A percentile compares a stretch with the other conserved stretches of the same genome.
These are phyloP conservation scores for Rhyacophila brunnea DNA, from an alignment of 1,140 invertebrate genomes.

Conservation along the genomic window DNA sequence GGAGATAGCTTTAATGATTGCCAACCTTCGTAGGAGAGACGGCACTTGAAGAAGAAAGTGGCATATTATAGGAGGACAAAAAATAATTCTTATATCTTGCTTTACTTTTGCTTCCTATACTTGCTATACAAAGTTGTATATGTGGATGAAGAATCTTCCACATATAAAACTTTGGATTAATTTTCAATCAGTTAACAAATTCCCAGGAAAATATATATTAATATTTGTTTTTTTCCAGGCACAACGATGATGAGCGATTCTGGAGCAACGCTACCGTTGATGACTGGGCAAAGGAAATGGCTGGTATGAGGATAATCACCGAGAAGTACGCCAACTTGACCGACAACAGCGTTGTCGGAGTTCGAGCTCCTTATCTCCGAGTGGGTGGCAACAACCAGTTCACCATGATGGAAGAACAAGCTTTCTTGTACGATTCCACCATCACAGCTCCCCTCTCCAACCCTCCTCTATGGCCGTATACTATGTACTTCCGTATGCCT, in stretches of 20 bases:
- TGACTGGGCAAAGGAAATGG: slow-evolving; percentile 96
- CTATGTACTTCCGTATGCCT: slow-evolving; percentile 96
- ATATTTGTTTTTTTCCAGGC: slow-evolving; percentile 55
- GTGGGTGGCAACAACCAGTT: slow-evolving; percentile 97
- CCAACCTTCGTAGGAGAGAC: no score
- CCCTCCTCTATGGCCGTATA: slow-evolving; percentile 94
- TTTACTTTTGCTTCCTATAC: no score
- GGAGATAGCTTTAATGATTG: no score
- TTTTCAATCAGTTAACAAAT: no score
- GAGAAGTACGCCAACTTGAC: slow-evolving; percentile 92
- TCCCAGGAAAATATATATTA: no score
- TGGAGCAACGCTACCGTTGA: slow-evolving; percentile 92
- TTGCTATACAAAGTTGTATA: no score
- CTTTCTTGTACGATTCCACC: slow-evolving; percentile 93
- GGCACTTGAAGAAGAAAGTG: no score
- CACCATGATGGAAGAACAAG: slow-evolving; percentile 97
- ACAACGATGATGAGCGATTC: slow-evolving; percentile 90
- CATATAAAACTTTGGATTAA: no score
- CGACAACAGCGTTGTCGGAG: slow-evolving; percentile 91
- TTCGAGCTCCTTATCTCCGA: slow-evolving; percentile 87
- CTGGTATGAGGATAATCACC: slow-evolving; percentile 88
- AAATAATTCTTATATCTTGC: no score
- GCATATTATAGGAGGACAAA: no score
- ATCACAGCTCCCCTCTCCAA: slow-evolving; percentile 91
- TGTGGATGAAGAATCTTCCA: no score